Evolutionary conservation across 2,113 vertebrate species (phyloP).

Genomic region (Odobenus rosmarus): DNA sequence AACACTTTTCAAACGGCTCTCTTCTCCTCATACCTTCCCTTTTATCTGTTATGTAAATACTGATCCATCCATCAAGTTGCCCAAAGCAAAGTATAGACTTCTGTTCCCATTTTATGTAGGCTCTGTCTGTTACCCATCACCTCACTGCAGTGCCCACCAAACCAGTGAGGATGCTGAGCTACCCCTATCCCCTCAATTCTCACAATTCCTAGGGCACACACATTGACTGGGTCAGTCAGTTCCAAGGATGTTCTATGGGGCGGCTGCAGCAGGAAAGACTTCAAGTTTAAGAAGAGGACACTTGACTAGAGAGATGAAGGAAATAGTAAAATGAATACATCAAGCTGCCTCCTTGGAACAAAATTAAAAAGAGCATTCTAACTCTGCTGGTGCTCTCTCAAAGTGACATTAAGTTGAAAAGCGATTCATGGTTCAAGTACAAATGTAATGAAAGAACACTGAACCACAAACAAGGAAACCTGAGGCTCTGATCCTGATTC

Average conservation of each 20-base stretch:
- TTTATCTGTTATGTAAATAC: not conserved
- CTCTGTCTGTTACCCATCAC: not conserved
- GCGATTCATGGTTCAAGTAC: not conserved
- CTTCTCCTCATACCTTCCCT: not conserved
- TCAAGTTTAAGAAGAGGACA: not conserved
- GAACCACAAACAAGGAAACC: not conserved
- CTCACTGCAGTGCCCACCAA: not conserved
- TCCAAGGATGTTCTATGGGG: not conserved
- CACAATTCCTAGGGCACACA: not conserved
- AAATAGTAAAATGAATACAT: not conserved
- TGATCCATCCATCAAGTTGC: not conserved
- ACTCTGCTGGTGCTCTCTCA: not conserved
- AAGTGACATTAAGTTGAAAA: not conserved
- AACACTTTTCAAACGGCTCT: not conserved
- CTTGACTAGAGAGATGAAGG: not conserved
- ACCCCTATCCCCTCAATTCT: not conserved
- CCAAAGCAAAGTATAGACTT: not conserved
- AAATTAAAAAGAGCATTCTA: not conserved
- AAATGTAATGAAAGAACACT: not conserved
- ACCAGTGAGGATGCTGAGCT: not conserved
- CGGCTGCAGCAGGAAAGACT: not conserved
- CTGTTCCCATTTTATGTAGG: not conserved
- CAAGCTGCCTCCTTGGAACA: accelerated
- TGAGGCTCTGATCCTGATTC: not conserved
- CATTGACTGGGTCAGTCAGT: not conserved